These are phyloP conservation scores for Pogonocherus hispidulus DNA, from an alignment of 2,888 invertebrate species.

Conservation along the genomic window DNA sequence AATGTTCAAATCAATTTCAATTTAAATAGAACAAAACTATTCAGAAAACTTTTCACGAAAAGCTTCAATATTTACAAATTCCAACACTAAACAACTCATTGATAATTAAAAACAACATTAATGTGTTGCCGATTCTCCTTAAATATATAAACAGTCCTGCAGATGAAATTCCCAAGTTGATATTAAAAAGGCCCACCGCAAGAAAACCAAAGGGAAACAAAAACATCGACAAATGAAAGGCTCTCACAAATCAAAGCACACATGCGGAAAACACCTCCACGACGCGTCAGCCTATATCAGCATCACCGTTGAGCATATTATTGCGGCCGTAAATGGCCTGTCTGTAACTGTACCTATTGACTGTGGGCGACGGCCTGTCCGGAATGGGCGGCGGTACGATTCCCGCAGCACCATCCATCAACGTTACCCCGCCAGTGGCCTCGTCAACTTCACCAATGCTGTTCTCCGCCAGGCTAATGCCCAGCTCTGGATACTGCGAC, in stretches of 20 bases:
- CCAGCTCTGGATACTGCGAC: conserved; percentile 72
- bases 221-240: conserved; percentile 31
- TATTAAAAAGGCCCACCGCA: conserved; percentile 13
- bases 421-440: conserved; percentile 57
- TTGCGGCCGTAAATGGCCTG: conserved; percentile 66
- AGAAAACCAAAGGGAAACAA: conserved; percentile 39
- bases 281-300: conserved; percentile 80
- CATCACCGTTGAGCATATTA: conserved; percentile 74
- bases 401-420: conserved; percentile 59
- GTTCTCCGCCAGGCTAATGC: conserved; percentile 72
- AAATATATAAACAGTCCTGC: conserved; percentile 1
- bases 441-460: conserved; percentile 74
- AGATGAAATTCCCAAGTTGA: background rate
- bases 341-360: conserved; percentile 79
- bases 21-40: no score
- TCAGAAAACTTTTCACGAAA: no score
- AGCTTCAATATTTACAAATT: conserved; percentile 26
- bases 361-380: conserved; percentile 70
- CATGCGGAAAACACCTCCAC: conserved; percentile 88
- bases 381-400: conserved; percentile 74
- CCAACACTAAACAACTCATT: conserved; percentile 6
- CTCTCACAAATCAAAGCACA: conserved; percentile 73
- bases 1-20: no score
- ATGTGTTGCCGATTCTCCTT: background rate
- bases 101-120: background rate